Percentiles rank a stretch among this genome's conserved stretches.
Evolutionary conservation across 2,113 vertebrate species (phyloP).

Genomic region (Coptodon bakossiorum): DNA sequence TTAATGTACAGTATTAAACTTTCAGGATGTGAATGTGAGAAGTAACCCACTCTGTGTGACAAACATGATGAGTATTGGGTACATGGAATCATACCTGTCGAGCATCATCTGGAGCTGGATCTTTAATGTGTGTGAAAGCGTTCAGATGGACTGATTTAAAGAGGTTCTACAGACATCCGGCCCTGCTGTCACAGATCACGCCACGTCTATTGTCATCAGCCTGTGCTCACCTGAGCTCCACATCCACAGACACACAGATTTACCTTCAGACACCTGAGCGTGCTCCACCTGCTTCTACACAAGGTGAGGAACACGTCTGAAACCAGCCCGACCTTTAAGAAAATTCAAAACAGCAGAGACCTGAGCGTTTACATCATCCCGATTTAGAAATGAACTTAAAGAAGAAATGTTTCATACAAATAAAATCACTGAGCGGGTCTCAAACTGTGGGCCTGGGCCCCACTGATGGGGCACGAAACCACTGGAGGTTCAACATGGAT

Average conservation of each 20-base stretch:
- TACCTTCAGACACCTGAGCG: not conserved
- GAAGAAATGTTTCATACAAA: not conserved
- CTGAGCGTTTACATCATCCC: not conserved
- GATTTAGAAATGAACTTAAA: not conserved
- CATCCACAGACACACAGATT: not conserved
- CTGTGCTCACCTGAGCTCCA: not conserved
- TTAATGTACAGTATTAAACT: not conserved
- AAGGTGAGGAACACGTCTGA: not conserved
- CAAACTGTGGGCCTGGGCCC: not conserved
- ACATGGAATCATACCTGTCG: not conserved
- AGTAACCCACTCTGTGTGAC: not conserved
- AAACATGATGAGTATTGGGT: not conserved
- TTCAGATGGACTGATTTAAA: not conserved
- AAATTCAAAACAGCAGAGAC: not conserved
- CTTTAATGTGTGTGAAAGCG: not conserved
- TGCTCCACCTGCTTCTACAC: not conserved
- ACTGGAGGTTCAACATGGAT: not conserved
- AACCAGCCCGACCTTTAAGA: not conserved
- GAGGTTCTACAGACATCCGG: not conserved
- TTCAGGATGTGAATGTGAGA: not conserved
- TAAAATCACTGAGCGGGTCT: not conserved
- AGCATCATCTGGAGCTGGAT: not conserved
- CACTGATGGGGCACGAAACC: not conserved
- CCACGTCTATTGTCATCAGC: not conserved
- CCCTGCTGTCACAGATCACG: not conserved